Evolutionary conservation across 2,888 invertebrate species (phyloP).

Genomic region (Pegoplata infirma): DNA sequence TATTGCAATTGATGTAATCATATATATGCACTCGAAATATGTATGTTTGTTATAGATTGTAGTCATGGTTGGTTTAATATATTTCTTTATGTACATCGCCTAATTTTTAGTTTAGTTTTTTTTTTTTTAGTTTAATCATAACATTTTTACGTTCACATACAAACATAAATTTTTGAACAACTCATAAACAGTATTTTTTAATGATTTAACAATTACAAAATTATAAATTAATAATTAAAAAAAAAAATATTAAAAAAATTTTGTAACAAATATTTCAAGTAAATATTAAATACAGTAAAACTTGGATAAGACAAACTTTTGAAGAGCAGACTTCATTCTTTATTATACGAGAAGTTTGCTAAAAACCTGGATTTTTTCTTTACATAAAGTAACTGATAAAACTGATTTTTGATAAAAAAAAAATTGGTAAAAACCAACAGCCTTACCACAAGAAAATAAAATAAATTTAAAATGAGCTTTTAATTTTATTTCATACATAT

Average conservation of each 20-base stretch:
- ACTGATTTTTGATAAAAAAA: no score
- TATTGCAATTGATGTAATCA: slow-evolving; percentile 46
- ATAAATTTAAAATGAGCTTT: no score
- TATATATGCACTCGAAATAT: slow-evolving; percentile 4
- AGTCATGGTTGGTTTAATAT: slow-evolving; percentile 49
- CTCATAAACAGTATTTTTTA: slow-evolving; percentile 37
- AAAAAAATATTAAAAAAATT: neutral
- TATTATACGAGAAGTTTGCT: no score
- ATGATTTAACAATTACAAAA: slow-evolving; percentile 43
- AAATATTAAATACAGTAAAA: no score
- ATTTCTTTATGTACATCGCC: neutral
- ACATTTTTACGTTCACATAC: neutral
- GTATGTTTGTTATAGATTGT: slow-evolving; percentile 48
- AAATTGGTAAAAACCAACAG: no score
- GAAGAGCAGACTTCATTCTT: no score
- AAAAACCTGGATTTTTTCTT: no score
- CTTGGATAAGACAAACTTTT: no score
- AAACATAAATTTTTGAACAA: neutral
- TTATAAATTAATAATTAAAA: slow-evolving; percentile 1
- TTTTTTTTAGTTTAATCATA: neutral
- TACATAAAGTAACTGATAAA: no score
- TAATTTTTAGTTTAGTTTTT: neutral
- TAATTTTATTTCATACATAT: no score
- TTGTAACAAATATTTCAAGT: neutral
- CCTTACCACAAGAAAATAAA: no score